phyloP scores from a whole-genome alignment of 2,113 vertebrate species.

The Coptodon rendalli region DNA sequence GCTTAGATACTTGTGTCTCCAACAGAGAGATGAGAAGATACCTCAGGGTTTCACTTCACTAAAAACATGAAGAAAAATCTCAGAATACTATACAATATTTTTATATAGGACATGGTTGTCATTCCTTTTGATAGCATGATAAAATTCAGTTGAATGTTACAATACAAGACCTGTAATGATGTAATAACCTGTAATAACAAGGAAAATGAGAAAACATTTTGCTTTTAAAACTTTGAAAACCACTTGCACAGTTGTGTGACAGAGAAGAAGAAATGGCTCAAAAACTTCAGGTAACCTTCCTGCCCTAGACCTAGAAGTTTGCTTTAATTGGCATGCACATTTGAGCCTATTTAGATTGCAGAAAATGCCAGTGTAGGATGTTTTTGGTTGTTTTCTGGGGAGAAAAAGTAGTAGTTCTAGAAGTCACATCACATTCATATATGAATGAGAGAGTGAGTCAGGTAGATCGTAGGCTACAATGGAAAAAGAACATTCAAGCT shows the following conservation, averaged over 20 bases:
- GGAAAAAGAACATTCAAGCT: background rate
- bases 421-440: background rate
- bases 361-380: background rate
- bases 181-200: background rate
- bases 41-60: background rate
- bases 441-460: background rate
- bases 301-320: background rate
- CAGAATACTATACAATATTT: background rate
- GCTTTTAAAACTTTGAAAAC: background rate
- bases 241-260: background rate
- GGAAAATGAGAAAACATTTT: background rate
- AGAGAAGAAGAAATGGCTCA: background rate
- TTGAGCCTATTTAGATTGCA: background rate
- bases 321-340: background rate
- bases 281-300: background rate
- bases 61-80: background rate
- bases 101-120: background rate
- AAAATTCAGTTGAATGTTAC: background rate
- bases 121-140: background rate
- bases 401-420: background rate
- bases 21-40: background rate
- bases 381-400: background rate
- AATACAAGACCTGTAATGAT: background rate
- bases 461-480: background rate
- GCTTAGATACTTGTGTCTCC: background rate